phyloP scores from a whole-genome alignment of 2,797 vertebrate species.

The Mus caroli region DNA sequence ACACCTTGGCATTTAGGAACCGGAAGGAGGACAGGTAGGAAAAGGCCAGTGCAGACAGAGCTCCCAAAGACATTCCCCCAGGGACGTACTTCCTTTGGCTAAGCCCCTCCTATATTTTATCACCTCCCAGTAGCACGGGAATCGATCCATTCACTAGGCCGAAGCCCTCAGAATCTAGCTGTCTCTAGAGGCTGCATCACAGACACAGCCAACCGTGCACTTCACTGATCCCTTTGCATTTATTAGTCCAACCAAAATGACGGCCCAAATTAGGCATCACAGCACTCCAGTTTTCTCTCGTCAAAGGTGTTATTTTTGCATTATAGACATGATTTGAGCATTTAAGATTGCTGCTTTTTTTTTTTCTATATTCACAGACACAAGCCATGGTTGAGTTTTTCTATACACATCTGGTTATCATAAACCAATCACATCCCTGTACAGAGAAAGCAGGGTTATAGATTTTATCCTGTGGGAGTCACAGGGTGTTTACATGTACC shows the following conservation, averaged over 20 bases:
- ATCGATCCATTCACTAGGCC: neutral
- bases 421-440: accelerated
- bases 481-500: neutral
- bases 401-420: neutral
- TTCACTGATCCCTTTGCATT: neutral
- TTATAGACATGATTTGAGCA: neutral
- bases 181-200: neutral
- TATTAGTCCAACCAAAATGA: neutral
- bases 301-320: neutral
- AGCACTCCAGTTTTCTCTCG: neutral
- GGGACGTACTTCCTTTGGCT: neutral
- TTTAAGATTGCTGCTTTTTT: neutral
- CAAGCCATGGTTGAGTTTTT: neutral
- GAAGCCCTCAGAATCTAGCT: neutral
- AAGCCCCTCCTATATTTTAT: neutral
- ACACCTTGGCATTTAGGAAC: neutral
- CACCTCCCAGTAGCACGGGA: neutral
- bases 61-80: no score
- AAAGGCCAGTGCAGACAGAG: neutral
- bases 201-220: neutral
- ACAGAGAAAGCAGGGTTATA: neutral
- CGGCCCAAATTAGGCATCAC: neutral
- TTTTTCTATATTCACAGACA: neutral
- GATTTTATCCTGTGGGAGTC: neutral
- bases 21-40: neutral